Conservation (phyloP, 2,797 vertebrate species). For the Hippoglossus hippoglossus region DNA sequence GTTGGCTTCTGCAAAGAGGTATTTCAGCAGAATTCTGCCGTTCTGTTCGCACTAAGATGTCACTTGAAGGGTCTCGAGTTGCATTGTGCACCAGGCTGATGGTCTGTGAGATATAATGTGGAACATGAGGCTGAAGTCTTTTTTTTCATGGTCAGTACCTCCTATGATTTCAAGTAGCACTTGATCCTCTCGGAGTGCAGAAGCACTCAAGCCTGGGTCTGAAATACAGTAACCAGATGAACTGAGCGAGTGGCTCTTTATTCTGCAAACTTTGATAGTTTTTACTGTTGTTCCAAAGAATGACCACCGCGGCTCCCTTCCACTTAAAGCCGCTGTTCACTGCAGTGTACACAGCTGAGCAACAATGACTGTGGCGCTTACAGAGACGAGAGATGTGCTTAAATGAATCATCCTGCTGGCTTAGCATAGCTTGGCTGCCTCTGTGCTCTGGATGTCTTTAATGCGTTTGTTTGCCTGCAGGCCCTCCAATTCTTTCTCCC, state of each 20-base stretch:
- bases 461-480: slow-evolving; percentile 83
- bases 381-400: slow-evolving; percentile 81
- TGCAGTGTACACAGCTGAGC: slow-evolving; percentile 67
- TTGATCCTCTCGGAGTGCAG: slow-evolving; percentile 67
- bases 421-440: slow-evolving; percentile 84
- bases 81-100: slow-evolving; percentile 75
- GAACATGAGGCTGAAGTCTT: slow-evolving; percentile 69
- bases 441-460: slow-evolving; percentile 81
- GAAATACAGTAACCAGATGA: slow-evolving; percentile 52
- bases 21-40: slow-evolving; percentile 66
- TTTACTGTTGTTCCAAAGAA: slow-evolving; percentile 67
- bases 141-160: slow-evolving; percentile 68
- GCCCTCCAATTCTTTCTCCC: slow-evolving; percentile 76
- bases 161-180: slow-evolving; percentile 64
- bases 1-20: slow-evolving; percentile 79
- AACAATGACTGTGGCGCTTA: slow-evolving; percentile 80
- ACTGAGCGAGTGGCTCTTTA: slow-evolving; percentile 49
- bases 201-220: slow-evolving; percentile 51
- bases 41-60: slow-evolving; percentile 75
- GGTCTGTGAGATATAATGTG: slow-evolving; percentile 73
- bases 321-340: slow-evolving; percentile 67
- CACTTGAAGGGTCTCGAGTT: slow-evolving; percentile 76
- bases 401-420: slow-evolving; percentile 86
- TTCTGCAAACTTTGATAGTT: slow-evolving; percentile 68
- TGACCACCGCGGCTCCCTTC: slow-evolving; percentile 70